These are phyloP conservation scores for Eriosoma lanigerum DNA, from an alignment of 1,140 invertebrate genomes.

Conservation along the genomic window DNA sequence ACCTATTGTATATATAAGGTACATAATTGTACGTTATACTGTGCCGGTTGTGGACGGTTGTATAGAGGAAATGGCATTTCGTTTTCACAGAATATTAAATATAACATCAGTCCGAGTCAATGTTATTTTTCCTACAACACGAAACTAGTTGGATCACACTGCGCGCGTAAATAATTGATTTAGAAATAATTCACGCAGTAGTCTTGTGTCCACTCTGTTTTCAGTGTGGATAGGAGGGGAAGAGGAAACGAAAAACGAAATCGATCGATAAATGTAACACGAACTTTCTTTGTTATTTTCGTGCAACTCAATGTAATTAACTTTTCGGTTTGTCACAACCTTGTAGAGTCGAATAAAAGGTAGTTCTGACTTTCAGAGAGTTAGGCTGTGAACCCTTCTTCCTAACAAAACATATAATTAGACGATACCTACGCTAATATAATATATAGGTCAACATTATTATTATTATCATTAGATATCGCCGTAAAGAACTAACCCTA, in stretches of 20 bases:
- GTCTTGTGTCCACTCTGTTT: background rate
- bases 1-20: no score
- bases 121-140: background rate
- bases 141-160: background rate
- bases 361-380: no score
- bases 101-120: background rate
- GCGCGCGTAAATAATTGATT: background rate
- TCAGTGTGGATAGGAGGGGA: background rate
- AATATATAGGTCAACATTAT: no score
- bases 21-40: background rate
- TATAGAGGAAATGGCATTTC: background rate
- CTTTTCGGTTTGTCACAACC: background rate
- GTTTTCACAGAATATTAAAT: background rate
- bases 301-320: slow-evolving; percentile 9
- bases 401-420: no score
- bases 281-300: slow-evolving; percentile 22
- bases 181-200: slow-evolving; percentile 30
- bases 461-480: no score
- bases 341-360: no score
- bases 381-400: no score
- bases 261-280: slow-evolving; percentile 22
- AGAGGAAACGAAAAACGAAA: slow-evolving; percentile 14
- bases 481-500: no score
- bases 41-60: no score
- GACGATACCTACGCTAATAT: no score